Percentiles rank a stretch among this genome's conserved stretches.
These are phyloP conservation scores for Geotrypetes seraphini DNA, from an alignment of 2,797 vertebrate species.

Conservation along the genomic window DNA sequence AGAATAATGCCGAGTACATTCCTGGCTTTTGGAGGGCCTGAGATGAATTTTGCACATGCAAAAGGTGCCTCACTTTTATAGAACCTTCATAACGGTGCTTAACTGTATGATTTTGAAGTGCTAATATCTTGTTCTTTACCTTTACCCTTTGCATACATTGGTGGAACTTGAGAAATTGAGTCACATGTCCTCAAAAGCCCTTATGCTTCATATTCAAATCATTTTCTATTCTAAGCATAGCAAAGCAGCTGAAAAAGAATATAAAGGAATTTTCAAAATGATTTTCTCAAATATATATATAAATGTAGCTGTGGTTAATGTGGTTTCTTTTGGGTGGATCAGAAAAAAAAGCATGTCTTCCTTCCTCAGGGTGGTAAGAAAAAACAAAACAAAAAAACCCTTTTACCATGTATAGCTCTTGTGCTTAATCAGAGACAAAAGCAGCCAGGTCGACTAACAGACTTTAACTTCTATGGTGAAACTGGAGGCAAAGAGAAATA, in stretches of 20 bases:
- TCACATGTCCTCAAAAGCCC: conserved; percentile 23
- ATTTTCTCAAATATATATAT: conserved; percentile 30
- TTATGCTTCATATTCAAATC: conserved; percentile 43
- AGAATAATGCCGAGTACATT: too few relatives aligned
- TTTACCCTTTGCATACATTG: too few relatives aligned
- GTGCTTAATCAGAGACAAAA: conserved; percentile 26
- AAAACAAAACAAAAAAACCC: conserved; percentile 30
- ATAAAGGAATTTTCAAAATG: conserved; percentile 32
- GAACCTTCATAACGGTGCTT: too few relatives aligned
- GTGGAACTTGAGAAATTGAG: too few relatives aligned
- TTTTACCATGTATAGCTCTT: conserved; percentile 28
- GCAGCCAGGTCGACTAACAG: conserved; percentile 29
- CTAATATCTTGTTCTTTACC: too few relatives aligned
- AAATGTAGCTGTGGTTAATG: conserved; percentile 35
- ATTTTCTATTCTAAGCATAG: conserved; percentile 44
- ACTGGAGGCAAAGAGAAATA: too few relatives aligned
- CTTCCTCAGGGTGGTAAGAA: conserved; percentile 30
- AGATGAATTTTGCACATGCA: too few relatives aligned
- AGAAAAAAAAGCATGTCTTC: conserved; percentile 40
- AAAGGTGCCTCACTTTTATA: too few relatives aligned
- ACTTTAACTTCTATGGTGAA: too few relatives aligned
- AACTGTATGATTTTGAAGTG: too few relatives aligned
- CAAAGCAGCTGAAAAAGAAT: conserved; percentile 37
- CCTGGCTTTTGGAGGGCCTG: too few relatives aligned
- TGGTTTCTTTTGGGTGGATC: conserved; percentile 41